Evolutionary conservation across 2,797 vertebrate genomes (phyloP).

Genomic region (Macropus fuliginosus): DNA sequence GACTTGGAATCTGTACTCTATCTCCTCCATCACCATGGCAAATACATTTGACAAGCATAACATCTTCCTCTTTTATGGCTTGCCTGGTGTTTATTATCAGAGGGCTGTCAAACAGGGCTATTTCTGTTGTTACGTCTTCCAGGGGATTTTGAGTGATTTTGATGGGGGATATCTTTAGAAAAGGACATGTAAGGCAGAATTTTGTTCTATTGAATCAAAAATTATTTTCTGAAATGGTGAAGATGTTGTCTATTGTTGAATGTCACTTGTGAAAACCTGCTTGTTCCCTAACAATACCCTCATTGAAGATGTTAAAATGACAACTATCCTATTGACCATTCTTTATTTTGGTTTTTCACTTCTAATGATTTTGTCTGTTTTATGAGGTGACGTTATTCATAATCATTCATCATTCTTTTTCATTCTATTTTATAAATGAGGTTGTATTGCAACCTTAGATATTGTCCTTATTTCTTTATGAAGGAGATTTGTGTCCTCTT

Average conservation of each 20-base stretch:
- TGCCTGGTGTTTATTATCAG: neutral
- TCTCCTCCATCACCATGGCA: neutral
- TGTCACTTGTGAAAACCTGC: neutral
- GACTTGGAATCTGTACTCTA: neutral
- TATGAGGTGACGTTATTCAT: neutral
- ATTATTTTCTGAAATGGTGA: neutral
- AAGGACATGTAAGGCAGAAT: neutral
- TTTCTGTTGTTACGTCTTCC: neutral
- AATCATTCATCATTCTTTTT: neutral
- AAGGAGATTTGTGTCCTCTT: neutral
- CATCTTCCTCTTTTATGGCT: neutral
- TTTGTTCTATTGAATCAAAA: neutral
- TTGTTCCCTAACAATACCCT: neutral
- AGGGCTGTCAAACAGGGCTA: neutral
- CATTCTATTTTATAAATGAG: neutral
- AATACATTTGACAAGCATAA: neutral
- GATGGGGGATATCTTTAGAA: neutral
- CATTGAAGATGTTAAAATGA: neutral
- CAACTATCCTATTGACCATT: neutral
- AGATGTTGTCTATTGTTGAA: neutral
- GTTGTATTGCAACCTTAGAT: neutral
- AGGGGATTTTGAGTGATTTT: neutral
- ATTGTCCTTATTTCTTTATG: neutral
- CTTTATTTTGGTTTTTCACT: neutral
- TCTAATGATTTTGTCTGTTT: neutral